Base-by-base conservation (phyloP, 1,140 invertebrate species). In the Apis laboriosa region DNA sequence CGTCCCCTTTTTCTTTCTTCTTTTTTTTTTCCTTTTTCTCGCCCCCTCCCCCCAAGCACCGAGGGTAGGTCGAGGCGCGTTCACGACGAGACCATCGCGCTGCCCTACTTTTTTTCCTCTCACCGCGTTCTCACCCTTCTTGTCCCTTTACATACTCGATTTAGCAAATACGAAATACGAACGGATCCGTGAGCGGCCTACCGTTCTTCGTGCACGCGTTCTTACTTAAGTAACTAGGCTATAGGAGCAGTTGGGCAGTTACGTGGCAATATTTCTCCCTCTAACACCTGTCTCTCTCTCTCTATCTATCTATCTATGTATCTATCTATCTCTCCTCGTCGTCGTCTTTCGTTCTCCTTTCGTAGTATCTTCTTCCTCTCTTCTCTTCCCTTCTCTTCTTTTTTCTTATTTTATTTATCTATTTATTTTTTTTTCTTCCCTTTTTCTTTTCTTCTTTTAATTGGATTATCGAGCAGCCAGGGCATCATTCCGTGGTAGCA, bases 201-300 rank as follows among this genome's bases (percentile, higher is more conserved):
- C 43, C 53, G 43, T 66, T 75, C 55, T 9, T 82, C 80, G 43
- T 43, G 60, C 66, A 55, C 64, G 55, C 82, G 66, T 70, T 68
- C 77, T 70, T 68, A 84, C 72, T 88, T 88, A 88, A 84, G 74
- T 88, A 82, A 84, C 83, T 86, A 88, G 86, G 74, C 85, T 88
- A 90, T 78, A 86, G 79, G 84, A 90, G 87, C 73, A 43, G 75
- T 87, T 90, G 87, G 88, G 83, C 88, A 90, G 88, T 90, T 73
- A 86, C 83, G 60, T 76, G 81, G 79, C 71, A 66, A 66, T 53
- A 56, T 67, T 84, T 85, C 66, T 74, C 56, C 28, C 71, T 28
- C 55, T 53, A 2, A 43, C 12, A 11, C 66, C 43, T 83, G 2
- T 53, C 43, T 34, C 70, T 53, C 43, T 61, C 28, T 73, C 11